Percentiles rank a stretch among this genome's conserved stretches.
Conservation (phyloP, 2,888 invertebrate genomes). For the Eustalomyia histrio region DNA sequence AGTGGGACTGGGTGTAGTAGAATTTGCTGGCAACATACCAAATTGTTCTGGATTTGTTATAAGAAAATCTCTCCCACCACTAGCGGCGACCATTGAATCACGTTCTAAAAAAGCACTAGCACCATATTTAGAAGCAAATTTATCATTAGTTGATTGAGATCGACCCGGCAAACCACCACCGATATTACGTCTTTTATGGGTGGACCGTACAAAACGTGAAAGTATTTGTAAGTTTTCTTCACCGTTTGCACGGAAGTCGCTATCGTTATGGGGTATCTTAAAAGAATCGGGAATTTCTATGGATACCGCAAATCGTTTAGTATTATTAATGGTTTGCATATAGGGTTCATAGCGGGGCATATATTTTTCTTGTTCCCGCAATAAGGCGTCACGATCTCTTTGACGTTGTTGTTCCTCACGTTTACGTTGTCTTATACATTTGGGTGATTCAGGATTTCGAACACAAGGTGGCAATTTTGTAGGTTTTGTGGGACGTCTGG, state of each 20-base stretch:
- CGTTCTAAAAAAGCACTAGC: constrained; percentile 70
- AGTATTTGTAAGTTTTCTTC: constrained; percentile 69
- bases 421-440: constrained; percentile 76
- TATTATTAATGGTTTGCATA: constrained; percentile 76
- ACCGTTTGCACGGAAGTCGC: constrained; percentile 46
- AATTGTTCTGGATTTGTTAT: constrained; percentile 70
- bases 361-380: constrained; percentile 74
- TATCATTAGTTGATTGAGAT: constrained; percentile 60
- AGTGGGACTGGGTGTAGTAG: constrained; percentile 69
- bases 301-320: constrained; percentile 76
- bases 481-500: constrained; percentile 70
- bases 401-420: constrained; percentile 76
- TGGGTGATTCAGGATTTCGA: constrained; percentile 76
- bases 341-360: constrained; percentile 75
- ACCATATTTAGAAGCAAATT: constrained; percentile 69
- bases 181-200: constrained; percentile 73
- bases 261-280: constrained; percentile 70
- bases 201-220: constrained; percentile 74
- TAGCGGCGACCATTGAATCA: constrained; percentile 71
- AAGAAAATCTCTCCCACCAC: constrained; percentile 73
- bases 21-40: constrained; percentile 69
- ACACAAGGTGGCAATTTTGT: constrained; percentile 76
- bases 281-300: constrained; percentile 77
- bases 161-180: constrained; percentile 69
- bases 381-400: constrained; percentile 75